phyloP scores from a whole-genome alignment of 2,888 invertebrate genomes.

The Himalopsyche tibetana region DNA sequence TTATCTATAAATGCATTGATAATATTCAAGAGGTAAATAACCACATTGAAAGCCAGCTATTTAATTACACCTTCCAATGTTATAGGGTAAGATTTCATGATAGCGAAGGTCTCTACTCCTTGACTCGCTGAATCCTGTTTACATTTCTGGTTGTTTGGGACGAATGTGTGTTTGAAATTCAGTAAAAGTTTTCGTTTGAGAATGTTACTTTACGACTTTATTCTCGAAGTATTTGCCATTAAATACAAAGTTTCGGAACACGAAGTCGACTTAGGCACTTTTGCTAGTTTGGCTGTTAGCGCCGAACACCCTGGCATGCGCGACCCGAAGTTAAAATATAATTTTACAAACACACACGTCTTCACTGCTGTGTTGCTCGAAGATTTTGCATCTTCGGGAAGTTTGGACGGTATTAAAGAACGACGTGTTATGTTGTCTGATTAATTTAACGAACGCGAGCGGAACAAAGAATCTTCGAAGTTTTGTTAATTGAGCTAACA shows the following conservation, averaged over 20 bases:
- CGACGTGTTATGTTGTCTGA: slow-evolving; percentile 5
- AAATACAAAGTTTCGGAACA: slow-evolving; percentile 52
- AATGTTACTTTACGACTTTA: slow-evolving; percentile 58
- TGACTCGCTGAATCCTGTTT: slow-evolving; percentile 18
- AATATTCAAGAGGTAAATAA: too few relatives aligned
- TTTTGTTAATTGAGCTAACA: neutral
- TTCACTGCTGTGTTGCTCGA: neutral
- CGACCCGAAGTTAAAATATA: slow-evolving; percentile 39
- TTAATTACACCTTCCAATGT: neutral
- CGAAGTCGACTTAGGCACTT: slow-evolving; percentile 41
- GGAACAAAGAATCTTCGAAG: neutral
- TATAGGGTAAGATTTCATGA: neutral
- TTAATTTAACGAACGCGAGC: slow-evolving; percentile 2
- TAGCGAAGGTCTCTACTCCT: neutral
- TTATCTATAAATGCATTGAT: too few relatives aligned
- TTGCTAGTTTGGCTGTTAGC: neutral
- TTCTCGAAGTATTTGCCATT: slow-evolving; percentile 58
- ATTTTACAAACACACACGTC: slow-evolving; percentile 23
- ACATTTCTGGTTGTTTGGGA: slow-evolving; percentile 1
- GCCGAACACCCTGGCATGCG: neutral
- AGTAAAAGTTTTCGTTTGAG: slow-evolving; percentile 49
- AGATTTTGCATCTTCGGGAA: slow-evolving; percentile 21
- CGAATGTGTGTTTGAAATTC: neutral
- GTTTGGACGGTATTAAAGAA: slow-evolving; percentile 9
- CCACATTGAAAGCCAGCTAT: neutral